Conservation (phyloP, 2,797 vertebrate species). For the Pogoniulus pusillus region DNA sequence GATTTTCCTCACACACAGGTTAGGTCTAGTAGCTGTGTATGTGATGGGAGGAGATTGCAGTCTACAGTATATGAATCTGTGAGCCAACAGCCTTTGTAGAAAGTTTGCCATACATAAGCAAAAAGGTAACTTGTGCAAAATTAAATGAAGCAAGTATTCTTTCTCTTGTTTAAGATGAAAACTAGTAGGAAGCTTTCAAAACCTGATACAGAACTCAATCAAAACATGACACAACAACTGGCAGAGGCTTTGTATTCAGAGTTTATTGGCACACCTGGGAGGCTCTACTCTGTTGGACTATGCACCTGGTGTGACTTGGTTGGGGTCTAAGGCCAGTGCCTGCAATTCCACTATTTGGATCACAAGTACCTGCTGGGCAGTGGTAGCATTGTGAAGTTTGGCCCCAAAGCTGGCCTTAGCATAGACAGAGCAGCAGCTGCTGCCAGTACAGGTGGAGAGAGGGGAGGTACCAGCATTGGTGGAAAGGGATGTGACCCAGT, state of each 20-base stretch:
- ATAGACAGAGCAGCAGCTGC: neutral
- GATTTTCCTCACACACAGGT: neutral
- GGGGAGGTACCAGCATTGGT: neutral
- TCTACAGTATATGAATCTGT: neutral
- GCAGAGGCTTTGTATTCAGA: neutral
- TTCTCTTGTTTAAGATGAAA: neutral
- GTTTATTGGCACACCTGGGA: neutral
- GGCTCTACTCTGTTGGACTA: neutral
- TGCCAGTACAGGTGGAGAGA: neutral
- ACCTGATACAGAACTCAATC: neutral
- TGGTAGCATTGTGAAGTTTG: neutral
- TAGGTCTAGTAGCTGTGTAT: neutral
- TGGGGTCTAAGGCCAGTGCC: neutral
- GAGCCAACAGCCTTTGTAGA: neutral
- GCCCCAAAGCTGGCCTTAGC: neutral
- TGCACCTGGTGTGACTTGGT: fast-evolving
- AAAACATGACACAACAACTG: neutral
- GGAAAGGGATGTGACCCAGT: neutral
- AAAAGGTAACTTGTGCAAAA: neutral
- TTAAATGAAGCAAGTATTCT: fast-evolving
- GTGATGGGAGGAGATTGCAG: neutral
- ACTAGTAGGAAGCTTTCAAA: neutral
- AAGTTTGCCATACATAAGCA: neutral
- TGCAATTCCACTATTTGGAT: neutral
- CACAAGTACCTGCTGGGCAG: neutral